phyloP scores from a whole-genome alignment of 2,888 invertebrate genomes.

The Dugesia japonica region DNA sequence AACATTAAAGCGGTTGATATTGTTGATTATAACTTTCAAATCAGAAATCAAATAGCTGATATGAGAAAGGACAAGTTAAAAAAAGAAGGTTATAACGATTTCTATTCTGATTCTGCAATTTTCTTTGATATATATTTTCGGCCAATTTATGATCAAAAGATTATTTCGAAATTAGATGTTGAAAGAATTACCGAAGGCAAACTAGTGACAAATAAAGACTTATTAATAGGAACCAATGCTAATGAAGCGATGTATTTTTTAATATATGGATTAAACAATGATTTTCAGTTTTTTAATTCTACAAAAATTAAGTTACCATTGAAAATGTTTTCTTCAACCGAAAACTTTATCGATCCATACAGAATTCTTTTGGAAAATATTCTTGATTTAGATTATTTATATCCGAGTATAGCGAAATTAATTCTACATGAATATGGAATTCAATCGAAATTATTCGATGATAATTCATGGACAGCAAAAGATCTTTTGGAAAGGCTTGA shows the following conservation, averaged over 20 bases:
- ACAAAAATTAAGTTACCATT: not conserved
- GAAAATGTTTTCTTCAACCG: not conserved
- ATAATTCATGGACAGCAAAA: slow-evolving; percentile 6
- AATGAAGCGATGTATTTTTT: not conserved
- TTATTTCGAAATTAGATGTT: not conserved
- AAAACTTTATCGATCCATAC: not conserved
- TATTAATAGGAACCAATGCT: not conserved
- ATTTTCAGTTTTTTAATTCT: not conserved
- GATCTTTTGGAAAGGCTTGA: not conserved
- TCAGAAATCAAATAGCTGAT: not conserved
- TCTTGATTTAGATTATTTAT: not conserved
- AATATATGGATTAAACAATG: not conserved
- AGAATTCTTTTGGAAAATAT: not conserved
- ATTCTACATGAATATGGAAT: not conserved
- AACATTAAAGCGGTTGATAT: not conserved
- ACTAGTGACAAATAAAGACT: not conserved
- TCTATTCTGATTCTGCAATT: not conserved
- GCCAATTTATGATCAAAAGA: not conserved
- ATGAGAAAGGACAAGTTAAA: not conserved
- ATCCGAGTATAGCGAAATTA: not conserved
- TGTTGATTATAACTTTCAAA: not conserved
- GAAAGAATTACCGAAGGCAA: not conserved
- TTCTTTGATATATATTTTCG: slow-evolving; percentile 9
- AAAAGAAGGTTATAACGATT: not conserved
- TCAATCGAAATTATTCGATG: not conserved